Conservation (phyloP, 64 coral and sea anemone genomes). For the Stichodactyla helianthus region DNA sequence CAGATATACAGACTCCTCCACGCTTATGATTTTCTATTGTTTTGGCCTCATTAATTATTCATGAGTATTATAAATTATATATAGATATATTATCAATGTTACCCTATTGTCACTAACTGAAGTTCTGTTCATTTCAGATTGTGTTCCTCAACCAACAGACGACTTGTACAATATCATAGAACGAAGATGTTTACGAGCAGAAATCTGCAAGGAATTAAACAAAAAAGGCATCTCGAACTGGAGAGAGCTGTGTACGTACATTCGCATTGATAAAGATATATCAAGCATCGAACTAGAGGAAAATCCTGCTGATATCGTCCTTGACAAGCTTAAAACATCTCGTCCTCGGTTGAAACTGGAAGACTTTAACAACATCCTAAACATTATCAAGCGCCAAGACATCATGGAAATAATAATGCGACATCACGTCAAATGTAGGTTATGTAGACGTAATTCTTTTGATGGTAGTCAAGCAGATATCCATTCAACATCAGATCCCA, state of each 20-base stretch:
- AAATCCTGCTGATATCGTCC: not conserved
- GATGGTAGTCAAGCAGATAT: not conserved
- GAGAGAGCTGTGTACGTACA: slow-evolving; percentile 6
- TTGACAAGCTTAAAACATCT: not conserved
- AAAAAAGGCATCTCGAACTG: not conserved
- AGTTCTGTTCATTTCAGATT: not conserved
- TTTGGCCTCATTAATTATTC: not conserved
- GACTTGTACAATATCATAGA: slow-evolving; percentile 23
- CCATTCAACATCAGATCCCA: not conserved
- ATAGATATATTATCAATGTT: too few species aligned
- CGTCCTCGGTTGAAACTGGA: not conserved
- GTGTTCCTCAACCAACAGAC: slow-evolving; percentile 12
- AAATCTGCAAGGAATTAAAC: slow-evolving; percentile 11
- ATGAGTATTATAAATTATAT: not conserved
- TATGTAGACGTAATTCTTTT: slow-evolving; percentile 17
- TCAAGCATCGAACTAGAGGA: not conserved
- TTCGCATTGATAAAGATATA: slow-evolving; percentile 11
- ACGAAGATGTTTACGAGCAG: slow-evolving; percentile 12
- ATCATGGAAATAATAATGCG: slow-evolving; percentile 15
- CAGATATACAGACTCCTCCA: too few species aligned
- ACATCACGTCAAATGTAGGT: not conserved
- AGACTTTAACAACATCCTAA: not conserved
- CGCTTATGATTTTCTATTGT: too few species aligned
- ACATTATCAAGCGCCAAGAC: not conserved
- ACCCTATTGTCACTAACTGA: too few species aligned